Conservation (phyloP, 2,888 invertebrate genomes). For the Lucinisca nassula region DNA sequence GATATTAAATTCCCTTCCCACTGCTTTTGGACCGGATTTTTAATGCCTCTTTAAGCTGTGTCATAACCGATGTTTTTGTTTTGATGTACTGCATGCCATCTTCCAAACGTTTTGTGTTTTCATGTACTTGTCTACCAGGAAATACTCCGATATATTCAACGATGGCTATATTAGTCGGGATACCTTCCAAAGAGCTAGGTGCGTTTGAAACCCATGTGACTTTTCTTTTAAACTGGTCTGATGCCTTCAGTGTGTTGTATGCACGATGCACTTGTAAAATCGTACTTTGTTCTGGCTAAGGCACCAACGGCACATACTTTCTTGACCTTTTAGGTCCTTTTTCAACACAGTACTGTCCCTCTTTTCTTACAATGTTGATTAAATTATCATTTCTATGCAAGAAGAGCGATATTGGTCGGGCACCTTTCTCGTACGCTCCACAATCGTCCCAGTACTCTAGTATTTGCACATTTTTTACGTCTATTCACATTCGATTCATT, state of each 20-base stretch:
- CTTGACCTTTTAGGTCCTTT: background rate
- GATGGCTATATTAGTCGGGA: background rate
- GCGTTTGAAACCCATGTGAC: background rate
- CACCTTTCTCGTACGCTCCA: slow-evolving; percentile 11
- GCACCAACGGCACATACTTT: background rate
- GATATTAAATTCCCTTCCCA: background rate
- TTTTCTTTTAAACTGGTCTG: background rate
- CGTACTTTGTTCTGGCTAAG: background rate
- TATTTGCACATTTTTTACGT: background rate
- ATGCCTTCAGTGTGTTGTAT: background rate
- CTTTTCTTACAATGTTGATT: background rate
- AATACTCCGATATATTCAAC: background rate
- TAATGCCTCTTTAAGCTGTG: background rate
- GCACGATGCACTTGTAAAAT: background rate
- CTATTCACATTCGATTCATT: background rate
- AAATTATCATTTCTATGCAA: background rate
- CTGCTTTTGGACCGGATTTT: background rate
- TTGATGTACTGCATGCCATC: background rate
- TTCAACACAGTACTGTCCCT: background rate
- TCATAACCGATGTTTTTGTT: background rate
- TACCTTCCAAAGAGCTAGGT: too few relatives aligned
- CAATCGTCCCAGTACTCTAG: slow-evolving; percentile 42
- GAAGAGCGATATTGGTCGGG: background rate
- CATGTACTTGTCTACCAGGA: background rate
- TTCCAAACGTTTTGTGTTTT: background rate